These are phyloP conservation scores for Pterostichus madidus DNA, from an alignment of 2,888 invertebrate genomes.

Conservation along the genomic window DNA sequence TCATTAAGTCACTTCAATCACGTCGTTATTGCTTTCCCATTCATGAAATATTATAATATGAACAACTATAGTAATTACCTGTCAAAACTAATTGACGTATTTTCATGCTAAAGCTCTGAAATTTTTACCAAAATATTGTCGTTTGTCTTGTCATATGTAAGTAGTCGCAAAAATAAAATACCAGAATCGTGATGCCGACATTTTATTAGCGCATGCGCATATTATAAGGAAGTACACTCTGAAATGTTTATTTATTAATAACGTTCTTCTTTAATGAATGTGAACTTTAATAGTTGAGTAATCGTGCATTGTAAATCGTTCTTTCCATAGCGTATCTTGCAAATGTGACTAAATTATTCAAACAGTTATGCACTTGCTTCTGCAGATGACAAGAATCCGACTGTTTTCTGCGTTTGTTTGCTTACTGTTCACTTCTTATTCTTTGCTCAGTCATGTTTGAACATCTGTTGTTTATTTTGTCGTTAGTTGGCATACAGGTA, in stretches of 20 bases:
- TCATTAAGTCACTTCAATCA: neutral
- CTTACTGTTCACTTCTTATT: constrained; percentile 26
- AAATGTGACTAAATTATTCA: constrained; percentile 38
- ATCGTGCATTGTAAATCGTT: constrained; percentile 44
- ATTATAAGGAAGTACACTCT: constrained; percentile 26
- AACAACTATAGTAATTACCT: neutral
- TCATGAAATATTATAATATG: neutral
- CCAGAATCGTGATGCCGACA: constrained; percentile 17
- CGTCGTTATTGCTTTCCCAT: constrained; percentile 4
- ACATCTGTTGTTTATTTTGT: constrained; percentile 17
- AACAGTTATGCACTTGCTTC: constrained; percentile 13
- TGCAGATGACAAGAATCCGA: neutral
- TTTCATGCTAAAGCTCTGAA: neutral
- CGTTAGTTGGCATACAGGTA: neutral
- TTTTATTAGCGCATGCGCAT: constrained; percentile 19
- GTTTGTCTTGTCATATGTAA: constrained; percentile 24
- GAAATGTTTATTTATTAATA: constrained; percentile 11
- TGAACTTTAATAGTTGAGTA: constrained; percentile 29
- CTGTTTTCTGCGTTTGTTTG: neutral
- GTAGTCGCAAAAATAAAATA: constrained; percentile 47
- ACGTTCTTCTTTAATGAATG: constrained; percentile 33
- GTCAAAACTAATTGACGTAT: constrained; percentile 36
- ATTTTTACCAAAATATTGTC: constrained; percentile 5
- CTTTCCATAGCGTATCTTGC: constrained; percentile 1
- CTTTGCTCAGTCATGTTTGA: constrained; percentile 26